Base-by-base conservation (phyloP, 2,113 vertebrate genomes). In the Thalassoma bifasciatum region DNA sequence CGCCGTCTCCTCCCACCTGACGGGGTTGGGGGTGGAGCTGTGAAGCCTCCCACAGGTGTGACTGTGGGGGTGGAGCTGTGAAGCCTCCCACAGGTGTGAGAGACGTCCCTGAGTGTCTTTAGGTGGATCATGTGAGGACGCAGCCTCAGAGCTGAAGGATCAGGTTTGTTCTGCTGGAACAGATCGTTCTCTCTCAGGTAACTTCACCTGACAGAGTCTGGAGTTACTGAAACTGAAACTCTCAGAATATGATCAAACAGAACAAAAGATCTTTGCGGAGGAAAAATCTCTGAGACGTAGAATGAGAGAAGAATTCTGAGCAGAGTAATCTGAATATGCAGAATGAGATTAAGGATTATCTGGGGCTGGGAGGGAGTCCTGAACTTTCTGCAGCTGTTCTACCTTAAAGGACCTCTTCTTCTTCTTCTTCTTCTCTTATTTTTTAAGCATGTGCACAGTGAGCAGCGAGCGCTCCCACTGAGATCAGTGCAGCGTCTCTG, bases 1-100 rank as follows among this genome's bases (percentile, higher is more conserved):
- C n/a, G n/a, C n/a, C n/a, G n/a, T n/a, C n/a, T 62, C 75, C 72
- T 84, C 75, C 75, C 66, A 66, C 75, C 8, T 37, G 58, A 65
- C 34, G 60, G 57, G 58, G 50, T 70, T 24, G 51, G 42, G 57
- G 60, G 52, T 16, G 24, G 68, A 77, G 52, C 9, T 71, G 60
- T 23, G 37, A 52, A 66, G 58, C 22, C 78, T 81, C 67, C 63
- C 74, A 75, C 19, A 37, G 50, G 63, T 72, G 72, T 54, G 68
- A 62, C 59, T 53, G 70, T 26, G 51, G 42, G 57, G 60, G 53
- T 16, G 26, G 68, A 77, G 52, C 10, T 72, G 60, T 50, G 66
- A 81, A 75, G 47, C 24, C 58, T 76, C 64, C 66, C 0, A 47
- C 78, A 64, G 64, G 64, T 72, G 59, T 34, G 49, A 58, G 58